Evolutionary conservation across 1,140 invertebrate species (phyloP).

Genomic region (Ceratosolen fusciceps): DNA sequence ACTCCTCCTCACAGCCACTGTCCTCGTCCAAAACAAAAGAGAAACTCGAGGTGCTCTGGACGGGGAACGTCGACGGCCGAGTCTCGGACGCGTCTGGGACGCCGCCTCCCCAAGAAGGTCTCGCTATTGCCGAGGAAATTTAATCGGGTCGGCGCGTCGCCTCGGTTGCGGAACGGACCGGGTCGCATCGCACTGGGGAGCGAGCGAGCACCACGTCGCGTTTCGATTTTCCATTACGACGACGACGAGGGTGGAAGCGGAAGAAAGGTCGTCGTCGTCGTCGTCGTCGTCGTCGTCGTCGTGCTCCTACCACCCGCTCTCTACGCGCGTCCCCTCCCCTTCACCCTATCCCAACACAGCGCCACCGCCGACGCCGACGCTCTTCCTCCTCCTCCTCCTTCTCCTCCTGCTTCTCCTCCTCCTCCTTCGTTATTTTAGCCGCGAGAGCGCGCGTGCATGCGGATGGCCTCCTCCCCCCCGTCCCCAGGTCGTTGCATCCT

Average conservation of each 20-base stretch:
- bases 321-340: neutral
- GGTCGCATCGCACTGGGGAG: neutral
- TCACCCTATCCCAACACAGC: no score
- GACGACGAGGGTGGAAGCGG: neutral
- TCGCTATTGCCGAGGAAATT: neutral
- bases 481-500: constrained; percentile 5
- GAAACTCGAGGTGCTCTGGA: no score
- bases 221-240: constrained; percentile 29
- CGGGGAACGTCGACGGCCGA: neutral
- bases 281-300: neutral
- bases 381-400: no score
- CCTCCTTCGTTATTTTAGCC: no score
- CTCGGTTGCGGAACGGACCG: neutral
- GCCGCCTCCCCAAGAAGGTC: constrained; percentile 20
- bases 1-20: no score
- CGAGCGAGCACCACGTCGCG: neutral
- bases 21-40: no score
- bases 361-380: no score
- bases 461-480: neutral
- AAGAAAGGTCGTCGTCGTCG: neutral
- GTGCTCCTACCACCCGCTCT: neutral
- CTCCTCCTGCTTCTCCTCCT: no score
- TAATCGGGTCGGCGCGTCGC: neutral
- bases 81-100: neutral
- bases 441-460: neutral